Evolutionary conservation across 1,140 invertebrate species (phyloP), one percentile per base, ranked within the genome.

Genomic region (Ctenoplectra terminalis): DNA sequence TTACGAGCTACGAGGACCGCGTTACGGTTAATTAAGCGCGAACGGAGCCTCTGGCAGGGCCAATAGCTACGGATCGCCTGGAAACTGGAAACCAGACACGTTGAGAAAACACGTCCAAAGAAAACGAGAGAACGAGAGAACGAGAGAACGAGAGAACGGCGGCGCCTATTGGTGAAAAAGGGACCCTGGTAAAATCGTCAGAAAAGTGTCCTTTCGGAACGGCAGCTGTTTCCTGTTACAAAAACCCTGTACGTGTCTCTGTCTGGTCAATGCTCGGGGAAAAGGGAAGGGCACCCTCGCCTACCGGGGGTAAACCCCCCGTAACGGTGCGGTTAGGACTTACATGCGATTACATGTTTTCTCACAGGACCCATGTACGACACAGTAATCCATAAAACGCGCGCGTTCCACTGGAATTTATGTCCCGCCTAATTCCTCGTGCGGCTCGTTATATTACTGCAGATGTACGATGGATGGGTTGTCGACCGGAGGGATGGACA

Each of bases 171-270:
- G 46, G 29, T 52, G n/a, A 52, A 63, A 40, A 46, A 67, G 29
- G 71, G 40, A 17, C 15, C 31, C 43, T 46, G 75, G 50, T 52
- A n/a, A 82, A 86, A 87, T 88, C 87, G 85, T 87, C 82, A 74
- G 63, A 73, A 82, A 85, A 86, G 64, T 79, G 80, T 77, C 63
- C 60, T 58, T 40, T 6, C 2, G 11, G 56, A 61, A 74, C 69
- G 81, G 76, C 90, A 91, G 90, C 90, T 91, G 91, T 79, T 92
- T 90, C 91, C 90, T 88, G 88, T 87, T 82, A 82, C 73, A 82
- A 90, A 88, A 72, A 84, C 76, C 61, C 73, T 43, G 11, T 37
- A 66, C 26, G 73, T 2, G 20, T 63, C 60, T 40, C 3, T 13
- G 9, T 50, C 48, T 34, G 31, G 23, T 69, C 43, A 54, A 72